Conservation (phyloP, 2,888 invertebrate genomes). For the Dione vanillae region DNA sequence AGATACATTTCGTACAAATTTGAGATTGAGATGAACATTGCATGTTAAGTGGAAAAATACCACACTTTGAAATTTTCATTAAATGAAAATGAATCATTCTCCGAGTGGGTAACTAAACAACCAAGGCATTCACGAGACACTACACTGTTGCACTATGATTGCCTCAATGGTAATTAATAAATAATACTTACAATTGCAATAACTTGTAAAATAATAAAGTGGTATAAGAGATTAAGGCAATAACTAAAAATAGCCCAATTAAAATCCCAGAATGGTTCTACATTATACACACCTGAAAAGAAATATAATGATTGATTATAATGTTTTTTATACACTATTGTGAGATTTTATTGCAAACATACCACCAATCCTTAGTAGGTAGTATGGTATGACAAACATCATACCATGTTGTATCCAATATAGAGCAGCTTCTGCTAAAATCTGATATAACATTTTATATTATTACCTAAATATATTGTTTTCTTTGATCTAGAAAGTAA, state of each 20-base stretch:
- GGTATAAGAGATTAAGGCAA: slow-evolving; percentile 91
- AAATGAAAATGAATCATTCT: no score
- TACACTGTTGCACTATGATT: no score
- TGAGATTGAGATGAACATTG: no score
- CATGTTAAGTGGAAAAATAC: no score
- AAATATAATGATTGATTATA: slow-evolving; percentile 37
- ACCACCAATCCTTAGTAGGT: slow-evolving; percentile 90
- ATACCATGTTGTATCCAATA: slow-evolving; percentile 98
- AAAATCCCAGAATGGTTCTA: slow-evolving; percentile 90
- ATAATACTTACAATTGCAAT: slow-evolving; percentile 84
- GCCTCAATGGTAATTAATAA: not conserved
- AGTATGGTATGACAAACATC: slow-evolving; percentile 97
- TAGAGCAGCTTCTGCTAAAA: slow-evolving; percentile 95
- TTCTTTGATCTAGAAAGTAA: no score
- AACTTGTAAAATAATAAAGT: slow-evolving; percentile 91
- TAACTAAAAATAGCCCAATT: slow-evolving; percentile 92
- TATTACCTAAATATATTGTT: slow-evolving; percentile 4
- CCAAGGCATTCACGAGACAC: no score
- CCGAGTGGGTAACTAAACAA: no score
- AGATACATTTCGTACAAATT: no score
- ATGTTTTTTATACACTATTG: slow-evolving; percentile 16
- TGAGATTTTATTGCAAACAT: slow-evolving; percentile 5
- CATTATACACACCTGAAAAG: slow-evolving; percentile 91
- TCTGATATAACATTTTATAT: slow-evolving; percentile 76
- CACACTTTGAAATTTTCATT: no score